phyloP scores from a whole-genome alignment of 2,888 invertebrate species.

The Thereva nobilitata region DNA sequence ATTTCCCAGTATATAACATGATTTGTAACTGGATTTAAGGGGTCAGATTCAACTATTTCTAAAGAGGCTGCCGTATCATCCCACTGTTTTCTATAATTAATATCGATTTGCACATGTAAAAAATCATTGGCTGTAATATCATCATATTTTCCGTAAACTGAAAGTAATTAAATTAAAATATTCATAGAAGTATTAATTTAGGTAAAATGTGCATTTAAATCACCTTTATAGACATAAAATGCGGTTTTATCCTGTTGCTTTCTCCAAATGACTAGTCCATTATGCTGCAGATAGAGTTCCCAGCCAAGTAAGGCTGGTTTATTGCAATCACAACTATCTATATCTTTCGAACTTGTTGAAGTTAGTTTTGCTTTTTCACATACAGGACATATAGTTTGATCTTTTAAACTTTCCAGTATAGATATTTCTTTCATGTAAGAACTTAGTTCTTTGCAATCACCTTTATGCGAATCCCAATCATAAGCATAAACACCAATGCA shows the following conservation, averaged over 20 bases:
- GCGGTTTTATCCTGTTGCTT: conserved; percentile 68
- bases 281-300: conserved; percentile 78
- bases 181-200: not conserved
- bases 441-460: conserved; percentile 63
- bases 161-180: conserved; percentile 3
- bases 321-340: conserved; percentile 52
- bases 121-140: conserved; percentile 81
- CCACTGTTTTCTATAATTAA: conserved; percentile 77
- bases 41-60: conserved; percentile 70
- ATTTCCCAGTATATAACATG: conserved; percentile 88
- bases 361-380: conserved; percentile 59
- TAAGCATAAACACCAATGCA: conserved; percentile 62
- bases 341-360: conserved; percentile 54
- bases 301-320: conserved; percentile 59
- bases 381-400: conserved; percentile 61
- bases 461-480: conserved; percentile 67
- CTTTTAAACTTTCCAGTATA: conserved; percentile 61
- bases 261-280: conserved; percentile 81
- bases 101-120: conserved; percentile 79
- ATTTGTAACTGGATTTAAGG: conserved; percentile 63
- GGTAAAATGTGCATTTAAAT: not conserved
- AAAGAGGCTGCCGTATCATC: conserved; percentile 76
- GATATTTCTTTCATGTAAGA: conserved; percentile 65
- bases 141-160: conserved; percentile 78
- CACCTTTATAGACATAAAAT: conserved; percentile 78